Conservation (phyloP, 2,113 vertebrate genomes). For the Psittacula cyanocephala region DNA sequence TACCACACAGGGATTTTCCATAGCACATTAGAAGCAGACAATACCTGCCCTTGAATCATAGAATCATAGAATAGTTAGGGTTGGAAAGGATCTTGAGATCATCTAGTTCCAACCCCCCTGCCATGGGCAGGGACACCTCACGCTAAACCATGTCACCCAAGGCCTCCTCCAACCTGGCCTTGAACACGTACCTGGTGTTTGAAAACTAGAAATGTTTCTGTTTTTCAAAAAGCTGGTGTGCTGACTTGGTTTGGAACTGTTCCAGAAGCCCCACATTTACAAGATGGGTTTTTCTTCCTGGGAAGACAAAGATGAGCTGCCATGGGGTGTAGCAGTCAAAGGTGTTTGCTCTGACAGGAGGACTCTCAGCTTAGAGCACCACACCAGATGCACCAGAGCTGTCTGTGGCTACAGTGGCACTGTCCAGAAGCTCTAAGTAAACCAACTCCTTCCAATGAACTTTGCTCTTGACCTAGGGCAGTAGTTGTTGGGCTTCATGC, state of each 20-base stretch:
- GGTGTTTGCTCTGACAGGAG: neutral
- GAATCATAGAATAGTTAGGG: too few species aligned
- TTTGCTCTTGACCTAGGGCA: neutral
- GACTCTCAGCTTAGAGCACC: neutral
- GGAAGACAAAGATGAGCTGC: neutral
- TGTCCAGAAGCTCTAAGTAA: neutral
- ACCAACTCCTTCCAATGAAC: neutral
- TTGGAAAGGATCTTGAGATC: too few species aligned
- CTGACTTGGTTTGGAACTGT: neutral
- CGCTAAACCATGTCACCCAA: too few species aligned
- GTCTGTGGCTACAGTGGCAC: neutral
- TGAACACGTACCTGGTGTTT: neutral
- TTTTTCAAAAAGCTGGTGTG: neutral
- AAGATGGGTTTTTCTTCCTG: neutral
- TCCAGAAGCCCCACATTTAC: neutral
- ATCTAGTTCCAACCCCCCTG: too few species aligned
- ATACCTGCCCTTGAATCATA: neutral
- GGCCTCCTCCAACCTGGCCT: neutral
- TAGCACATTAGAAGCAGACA: neutral
- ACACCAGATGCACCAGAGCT: neutral
- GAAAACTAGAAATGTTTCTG: neutral
- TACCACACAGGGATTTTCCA: neutral
- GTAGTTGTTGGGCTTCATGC: neutral
- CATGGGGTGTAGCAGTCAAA: neutral
- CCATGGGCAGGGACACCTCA: too few species aligned